Percentiles rank a stretch among this genome's conserved stretches.
Evolutionary conservation across 1,140 invertebrate genomes (phyloP).

Genomic region (Temnothorax curvispinosus): DNA sequence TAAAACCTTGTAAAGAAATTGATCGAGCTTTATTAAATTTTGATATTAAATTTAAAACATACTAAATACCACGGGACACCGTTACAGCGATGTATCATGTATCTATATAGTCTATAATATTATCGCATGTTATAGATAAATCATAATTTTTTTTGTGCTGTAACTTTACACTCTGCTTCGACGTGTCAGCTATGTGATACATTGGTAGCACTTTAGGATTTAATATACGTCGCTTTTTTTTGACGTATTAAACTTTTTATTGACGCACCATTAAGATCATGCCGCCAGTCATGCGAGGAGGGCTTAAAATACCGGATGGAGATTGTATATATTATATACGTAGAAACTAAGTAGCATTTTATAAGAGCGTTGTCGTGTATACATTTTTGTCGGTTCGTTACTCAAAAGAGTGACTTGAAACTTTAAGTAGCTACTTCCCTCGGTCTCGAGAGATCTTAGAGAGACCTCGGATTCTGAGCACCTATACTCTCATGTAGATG

Average conservation of each 20-base stretch:
- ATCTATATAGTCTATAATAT: neutral
- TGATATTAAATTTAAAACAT: neutral
- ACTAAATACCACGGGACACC: neutral
- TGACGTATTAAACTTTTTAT: conserved; percentile 17
- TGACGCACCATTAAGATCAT: conserved; percentile 14
- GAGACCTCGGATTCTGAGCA: neutral
- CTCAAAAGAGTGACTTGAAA: conserved; percentile 16
- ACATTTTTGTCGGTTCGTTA: conserved; percentile 43
- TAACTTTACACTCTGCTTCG: neutral
- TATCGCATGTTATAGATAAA: neutral
- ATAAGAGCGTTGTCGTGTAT: conserved; percentile 36
- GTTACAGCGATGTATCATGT: neutral
- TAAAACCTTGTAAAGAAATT: neutral
- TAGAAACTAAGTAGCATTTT: conserved; percentile 2
- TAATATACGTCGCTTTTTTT: conserved; percentile 25
- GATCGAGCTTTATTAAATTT: neutral
- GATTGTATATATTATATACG: neutral
- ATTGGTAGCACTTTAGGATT: conserved; percentile 31
- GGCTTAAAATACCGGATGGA: conserved; percentile 27
- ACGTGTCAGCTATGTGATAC: conserved; percentile 22
- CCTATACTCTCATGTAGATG: neutral
- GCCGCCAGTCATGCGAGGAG: conserved; percentile 1
- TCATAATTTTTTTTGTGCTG: conserved; percentile 17
- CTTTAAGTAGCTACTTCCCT: conserved; percentile 27
- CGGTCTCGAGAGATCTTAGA: conserved; percentile 7